These are phyloP conservation scores for Isoperla grammatica DNA, from an alignment of 2,888 invertebrate genomes.

Conservation along the genomic window DNA sequence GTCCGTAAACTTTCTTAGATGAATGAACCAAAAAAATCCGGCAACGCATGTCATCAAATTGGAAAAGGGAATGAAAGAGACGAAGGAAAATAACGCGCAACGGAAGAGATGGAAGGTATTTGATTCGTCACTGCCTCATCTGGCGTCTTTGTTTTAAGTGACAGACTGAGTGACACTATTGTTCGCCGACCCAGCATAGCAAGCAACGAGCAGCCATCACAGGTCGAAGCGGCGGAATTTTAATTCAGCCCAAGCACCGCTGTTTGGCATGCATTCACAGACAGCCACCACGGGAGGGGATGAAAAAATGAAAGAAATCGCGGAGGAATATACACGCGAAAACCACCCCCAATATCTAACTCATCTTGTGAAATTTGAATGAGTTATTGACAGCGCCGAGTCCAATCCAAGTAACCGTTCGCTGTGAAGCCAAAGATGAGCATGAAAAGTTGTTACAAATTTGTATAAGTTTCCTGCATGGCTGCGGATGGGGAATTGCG, in stretches of 20 bases:
- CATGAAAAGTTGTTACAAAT: slow-evolving; percentile 9
- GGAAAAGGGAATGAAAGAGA: too few species aligned
- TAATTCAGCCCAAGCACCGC: slow-evolving; percentile 38
- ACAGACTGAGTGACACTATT: slow-evolving; percentile 44
- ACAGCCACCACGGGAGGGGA: not conserved
- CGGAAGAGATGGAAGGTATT: slow-evolving; percentile 31
- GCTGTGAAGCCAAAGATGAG: slow-evolving; percentile 6
- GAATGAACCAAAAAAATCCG: too few species aligned
- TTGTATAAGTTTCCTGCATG: slow-evolving; percentile 1
- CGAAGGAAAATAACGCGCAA: too few species aligned
- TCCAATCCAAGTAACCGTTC: slow-evolving; percentile 1
- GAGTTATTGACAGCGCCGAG: slow-evolving; percentile 10
- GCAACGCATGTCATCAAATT: too few species aligned
- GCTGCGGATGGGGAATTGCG: not conserved
- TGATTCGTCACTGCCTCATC: slow-evolving; percentile 39
- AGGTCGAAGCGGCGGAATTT: slow-evolving; percentile 40
- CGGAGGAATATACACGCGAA: not conserved
- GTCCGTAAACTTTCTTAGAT: too few species aligned
- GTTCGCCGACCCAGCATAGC: slow-evolving; percentile 34
- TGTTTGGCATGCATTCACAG: slow-evolving; percentile 1
- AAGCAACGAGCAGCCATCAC: slow-evolving; percentile 11
- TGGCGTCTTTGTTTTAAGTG: slow-evolving; percentile 42
- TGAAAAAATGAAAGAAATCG: slow-evolving; percentile 14
- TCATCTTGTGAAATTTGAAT: slow-evolving; percentile 1
- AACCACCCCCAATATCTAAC: slow-evolving; percentile 1